These are phyloP conservation scores for Wiebesia pumilae DNA, from an alignment of 1,140 invertebrate species.

Conservation along the genomic window DNA sequence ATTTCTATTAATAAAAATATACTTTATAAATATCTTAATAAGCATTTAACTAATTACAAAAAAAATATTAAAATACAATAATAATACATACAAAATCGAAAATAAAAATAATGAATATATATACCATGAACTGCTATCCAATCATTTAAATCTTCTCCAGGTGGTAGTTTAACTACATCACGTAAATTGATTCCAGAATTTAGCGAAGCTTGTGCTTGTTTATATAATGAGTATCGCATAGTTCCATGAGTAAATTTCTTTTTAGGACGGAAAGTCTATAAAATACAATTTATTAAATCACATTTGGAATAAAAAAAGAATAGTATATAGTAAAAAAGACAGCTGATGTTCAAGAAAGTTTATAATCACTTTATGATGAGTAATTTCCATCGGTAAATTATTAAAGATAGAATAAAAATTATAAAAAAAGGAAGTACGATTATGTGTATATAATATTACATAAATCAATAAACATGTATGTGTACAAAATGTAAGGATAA, in stretches of 20 bases:
- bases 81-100: not conserved
- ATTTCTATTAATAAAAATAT: too few species aligned
- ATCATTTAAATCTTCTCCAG: constrained; percentile 92
- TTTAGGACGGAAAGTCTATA: constrained; percentile 91
- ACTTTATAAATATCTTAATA: too few species aligned
- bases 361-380: too few species aligned
- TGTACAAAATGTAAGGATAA: not conserved
- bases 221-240: constrained; percentile 92
- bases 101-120: constrained; percentile 17
- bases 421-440: too few species aligned
- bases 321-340: too few species aligned
- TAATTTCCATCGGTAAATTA: not conserved
- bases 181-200: constrained; percentile 95
- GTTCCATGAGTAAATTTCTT: constrained; percentile 95
- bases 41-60: too few species aligned
- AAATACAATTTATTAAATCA: constrained; percentile 37
- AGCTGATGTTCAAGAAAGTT: too few species aligned
- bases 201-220: constrained; percentile 94
- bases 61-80: not conserved
- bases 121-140: constrained; percentile 97
- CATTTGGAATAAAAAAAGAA: too few species aligned
- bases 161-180: constrained; percentile 88
- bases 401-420: not conserved
- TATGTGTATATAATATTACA: not conserved
- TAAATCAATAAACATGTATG: too few species aligned